Conservation (phyloP, 1,140 invertebrate genomes). For the Lepidurus couesii region DNA sequence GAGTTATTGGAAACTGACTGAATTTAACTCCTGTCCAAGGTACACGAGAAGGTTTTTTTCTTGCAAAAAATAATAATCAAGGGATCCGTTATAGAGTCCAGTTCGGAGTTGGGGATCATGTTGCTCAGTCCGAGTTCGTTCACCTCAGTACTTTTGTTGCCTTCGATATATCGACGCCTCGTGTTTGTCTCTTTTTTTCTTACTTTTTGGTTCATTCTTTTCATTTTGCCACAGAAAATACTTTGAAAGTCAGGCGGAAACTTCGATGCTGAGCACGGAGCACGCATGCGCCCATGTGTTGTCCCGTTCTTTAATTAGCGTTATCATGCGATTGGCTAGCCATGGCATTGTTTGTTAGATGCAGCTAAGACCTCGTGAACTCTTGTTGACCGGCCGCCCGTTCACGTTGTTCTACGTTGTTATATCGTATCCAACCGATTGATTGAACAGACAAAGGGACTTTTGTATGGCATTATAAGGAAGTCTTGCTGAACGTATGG, state of each 20-base stretch:
- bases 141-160: not conserved
- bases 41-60: not conserved
- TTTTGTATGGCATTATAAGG: too few relatives aligned
- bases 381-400: too few relatives aligned
- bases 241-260: not conserved
- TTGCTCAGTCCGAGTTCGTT: conserved; percentile 23
- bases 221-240: not conserved
- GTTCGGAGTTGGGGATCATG: conserved; percentile 20
- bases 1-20: not conserved
- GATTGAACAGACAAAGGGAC: too few relatives aligned
- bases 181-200: conserved; percentile 28
- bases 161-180: conserved; percentile 24
- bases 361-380: too few relatives aligned
- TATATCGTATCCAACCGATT: too few relatives aligned
- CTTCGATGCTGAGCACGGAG: not conserved
- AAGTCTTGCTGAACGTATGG: too few relatives aligned
- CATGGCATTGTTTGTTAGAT: conserved; percentile 10
- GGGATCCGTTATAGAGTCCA: not conserved
- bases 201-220: conserved; percentile 18
- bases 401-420: too few relatives aligned
- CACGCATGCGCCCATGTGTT: not conserved
- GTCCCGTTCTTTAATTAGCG: not conserved
- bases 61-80: conserved; percentile 6
- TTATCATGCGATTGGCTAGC: not conserved
- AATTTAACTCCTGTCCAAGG: not conserved